Percentiles rank a stretch among this genome's conserved stretches.
These are phyloP conservation scores for Drosophila monieri DNA, from an alignment of 2,888 invertebrate species.

Conservation along the genomic window DNA sequence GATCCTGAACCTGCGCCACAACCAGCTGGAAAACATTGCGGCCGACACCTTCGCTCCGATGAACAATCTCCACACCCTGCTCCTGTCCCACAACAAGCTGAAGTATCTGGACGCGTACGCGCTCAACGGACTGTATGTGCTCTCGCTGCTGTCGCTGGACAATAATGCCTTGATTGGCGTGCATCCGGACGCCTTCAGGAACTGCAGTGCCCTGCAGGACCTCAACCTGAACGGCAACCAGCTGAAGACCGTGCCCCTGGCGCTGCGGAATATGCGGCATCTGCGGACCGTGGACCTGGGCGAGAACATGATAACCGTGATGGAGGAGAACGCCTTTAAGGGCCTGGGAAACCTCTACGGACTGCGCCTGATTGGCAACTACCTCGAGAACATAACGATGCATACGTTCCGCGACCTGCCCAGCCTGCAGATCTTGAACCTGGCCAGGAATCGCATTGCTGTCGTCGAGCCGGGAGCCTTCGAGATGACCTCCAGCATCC, in stretches of 20 bases:
- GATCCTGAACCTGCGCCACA: conserved; percentile 93
- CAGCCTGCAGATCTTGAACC: conserved; percentile 92
- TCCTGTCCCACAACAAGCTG: conserved; percentile 93
- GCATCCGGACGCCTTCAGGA: conserved; percentile 94
- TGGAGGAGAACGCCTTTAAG: conserved; percentile 92
- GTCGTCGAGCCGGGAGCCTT: conserved; percentile 92
- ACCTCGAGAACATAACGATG: conserved; percentile 91
- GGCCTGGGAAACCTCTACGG: conserved; percentile 94
- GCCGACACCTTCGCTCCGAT: conserved; percentile 95
- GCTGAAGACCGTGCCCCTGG: conserved; percentile 91
- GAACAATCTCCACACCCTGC: conserved; percentile 95
- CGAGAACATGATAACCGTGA: conserved; percentile 92
- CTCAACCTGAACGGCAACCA: conserved; percentile 95
- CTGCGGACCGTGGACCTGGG: conserved; percentile 95
- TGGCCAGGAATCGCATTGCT: conserved; percentile 93
- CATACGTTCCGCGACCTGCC: conserved; percentile 92
- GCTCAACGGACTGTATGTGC: conserved; percentile 93
- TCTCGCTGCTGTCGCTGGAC: conserved; percentile 93
- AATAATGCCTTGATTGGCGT: conserved; percentile 93
- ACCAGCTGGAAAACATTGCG: conserved; percentile 92
- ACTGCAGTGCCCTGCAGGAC: conserved; percentile 95
- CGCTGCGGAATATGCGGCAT: conserved; percentile 93
- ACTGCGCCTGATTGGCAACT: conserved; percentile 94
- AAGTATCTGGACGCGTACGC: conserved; percentile 93
- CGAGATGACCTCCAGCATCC: conserved; percentile 90